Evolutionary conservation across 2,797 vertebrate genomes (phyloP), one percentile per base, ranked within the genome.

Genomic region (Rhinatrema bivittatum): DNA sequence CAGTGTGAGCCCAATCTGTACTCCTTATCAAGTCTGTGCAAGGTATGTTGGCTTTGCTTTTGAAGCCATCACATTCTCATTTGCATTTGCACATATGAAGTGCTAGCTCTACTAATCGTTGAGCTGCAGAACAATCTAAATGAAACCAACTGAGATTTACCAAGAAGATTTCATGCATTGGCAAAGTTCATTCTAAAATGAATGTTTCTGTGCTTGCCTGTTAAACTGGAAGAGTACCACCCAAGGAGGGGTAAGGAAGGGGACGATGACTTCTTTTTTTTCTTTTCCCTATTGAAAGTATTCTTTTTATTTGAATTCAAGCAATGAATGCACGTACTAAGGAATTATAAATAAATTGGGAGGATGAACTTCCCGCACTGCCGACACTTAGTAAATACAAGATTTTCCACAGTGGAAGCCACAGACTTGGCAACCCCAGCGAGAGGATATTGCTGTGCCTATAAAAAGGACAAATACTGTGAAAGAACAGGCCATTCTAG

Each of bases 321-420:
- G 29, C 33, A 48, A 53, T 46, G 39, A 28, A 39, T 39, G 15
- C 6, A 26, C 39, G 14, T 22, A 26, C 38, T 34, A 52, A 53
- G 42, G 53, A 53, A 56, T 46, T 43, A 11, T 32, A 29, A 50
- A 27, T 61, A 60, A 56, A 55, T 68, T 60, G 56, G 31, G 43
- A 54, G 40, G 49, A 53, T 39, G 28, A 59, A 42, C 31, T 36
- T 43, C 54, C 59, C 21, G 6, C 29, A 50, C 45, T 50, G 50
- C 48, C 25, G 50, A 27, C 50, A 57, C 46, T 30, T 1, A 46
- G n/a, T n/a, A n/a, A n/a, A n/a, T 36, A 52, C 61, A 52, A 38
- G 12, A 29, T 56, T 65, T 62, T 62, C 55, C 51, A 36, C 2
- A 47, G 42, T 6, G 17, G 45, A 36, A 51, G 49, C 39, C 59